Evolutionary conservation across 2,888 invertebrate species (phyloP).

Genomic region (Trissolcus japonicus): DNA sequence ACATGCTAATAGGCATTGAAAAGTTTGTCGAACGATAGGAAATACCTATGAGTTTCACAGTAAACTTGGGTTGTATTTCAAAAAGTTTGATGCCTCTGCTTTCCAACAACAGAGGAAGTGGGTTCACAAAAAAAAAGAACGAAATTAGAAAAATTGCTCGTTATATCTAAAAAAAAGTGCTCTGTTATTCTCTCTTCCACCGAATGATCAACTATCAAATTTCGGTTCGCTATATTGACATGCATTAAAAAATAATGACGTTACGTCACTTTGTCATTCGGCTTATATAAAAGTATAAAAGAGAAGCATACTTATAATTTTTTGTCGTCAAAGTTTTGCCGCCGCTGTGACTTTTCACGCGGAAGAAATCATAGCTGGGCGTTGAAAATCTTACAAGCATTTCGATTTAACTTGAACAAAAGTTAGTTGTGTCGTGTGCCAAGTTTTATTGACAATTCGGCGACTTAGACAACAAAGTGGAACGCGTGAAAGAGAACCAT

Average conservation of each 20-base stretch:
- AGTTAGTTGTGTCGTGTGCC: constrained; percentile 24
- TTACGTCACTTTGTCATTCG: constrained; percentile 2
- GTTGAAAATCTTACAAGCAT: constrained; percentile 36
- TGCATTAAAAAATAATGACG: not conserved
- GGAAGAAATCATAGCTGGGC: constrained; percentile 14
- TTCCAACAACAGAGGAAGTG: constrained; percentile 6
- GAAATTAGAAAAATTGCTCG: constrained; percentile 23
- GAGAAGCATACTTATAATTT: constrained; percentile 3
- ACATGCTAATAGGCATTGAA: constrained; percentile 35
- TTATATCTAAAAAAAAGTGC: no score
- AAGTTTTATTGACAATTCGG: constrained; percentile 58
- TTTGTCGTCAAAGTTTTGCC: constrained; percentile 9
- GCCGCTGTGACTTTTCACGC: constrained; percentile 9
- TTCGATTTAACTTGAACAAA: constrained; percentile 57
- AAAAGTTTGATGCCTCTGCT: constrained; percentile 59
- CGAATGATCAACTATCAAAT: no score
- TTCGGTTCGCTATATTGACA: no score
- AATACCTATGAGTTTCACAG: constrained; percentile 35
- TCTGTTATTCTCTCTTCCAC: no score
- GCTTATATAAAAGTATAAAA: no score
- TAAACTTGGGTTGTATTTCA: constrained; percentile 62
- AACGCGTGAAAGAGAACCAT: constrained; percentile 44
- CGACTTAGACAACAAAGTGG: constrained; percentile 34
- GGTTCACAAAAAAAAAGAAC: constrained; percentile 40
- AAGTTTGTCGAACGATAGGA: constrained; percentile 40